Evolutionary conservation across 2,888 invertebrate species (phyloP).

Genomic region (Cacoxenus indagator): DNA sequence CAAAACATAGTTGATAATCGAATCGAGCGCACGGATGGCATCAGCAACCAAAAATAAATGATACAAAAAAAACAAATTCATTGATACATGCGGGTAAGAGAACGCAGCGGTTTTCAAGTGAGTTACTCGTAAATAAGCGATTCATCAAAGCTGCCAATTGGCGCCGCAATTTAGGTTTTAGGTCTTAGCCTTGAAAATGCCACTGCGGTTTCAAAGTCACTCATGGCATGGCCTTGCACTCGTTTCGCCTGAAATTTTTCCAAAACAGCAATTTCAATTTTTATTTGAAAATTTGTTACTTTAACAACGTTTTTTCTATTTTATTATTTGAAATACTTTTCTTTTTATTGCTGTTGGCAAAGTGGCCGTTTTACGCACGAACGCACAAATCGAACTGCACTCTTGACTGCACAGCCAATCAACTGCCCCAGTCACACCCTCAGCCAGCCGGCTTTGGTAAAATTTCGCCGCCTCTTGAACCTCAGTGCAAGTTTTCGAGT

Average conservation of each 20-base stretch:
- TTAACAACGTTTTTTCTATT: constrained; percentile 25
- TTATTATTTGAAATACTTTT: constrained; percentile 4
- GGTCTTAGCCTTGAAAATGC: constrained; percentile 58
- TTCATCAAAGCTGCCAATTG: background rate
- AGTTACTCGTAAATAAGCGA: background rate
- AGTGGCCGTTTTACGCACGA: constrained; percentile 20
- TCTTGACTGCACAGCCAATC: constrained; percentile 5
- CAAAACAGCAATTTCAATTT: background rate
- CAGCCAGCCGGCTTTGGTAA: background rate
- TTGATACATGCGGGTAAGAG: background rate
- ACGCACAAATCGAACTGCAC: constrained; percentile 12
- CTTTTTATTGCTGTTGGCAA: constrained; percentile 23
- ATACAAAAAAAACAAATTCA: background rate
- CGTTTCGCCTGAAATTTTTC: constrained; percentile 15
- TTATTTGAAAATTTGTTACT: constrained; percentile 49
- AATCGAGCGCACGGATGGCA: background rate
- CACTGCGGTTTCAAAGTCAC: constrained; percentile 39
- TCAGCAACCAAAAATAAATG: background rate
- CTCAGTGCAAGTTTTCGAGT: background rate
- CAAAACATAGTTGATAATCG: background rate
- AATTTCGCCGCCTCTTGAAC: background rate
- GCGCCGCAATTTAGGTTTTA: background rate
- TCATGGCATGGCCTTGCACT: constrained; percentile 31
- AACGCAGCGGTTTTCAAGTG: background rate
- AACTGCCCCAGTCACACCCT: background rate